Evolutionary conservation across 2,888 invertebrate species (phyloP), one percentile per base, ranked within the genome.

Genomic region (Drosophila nr. medialis): DNA sequence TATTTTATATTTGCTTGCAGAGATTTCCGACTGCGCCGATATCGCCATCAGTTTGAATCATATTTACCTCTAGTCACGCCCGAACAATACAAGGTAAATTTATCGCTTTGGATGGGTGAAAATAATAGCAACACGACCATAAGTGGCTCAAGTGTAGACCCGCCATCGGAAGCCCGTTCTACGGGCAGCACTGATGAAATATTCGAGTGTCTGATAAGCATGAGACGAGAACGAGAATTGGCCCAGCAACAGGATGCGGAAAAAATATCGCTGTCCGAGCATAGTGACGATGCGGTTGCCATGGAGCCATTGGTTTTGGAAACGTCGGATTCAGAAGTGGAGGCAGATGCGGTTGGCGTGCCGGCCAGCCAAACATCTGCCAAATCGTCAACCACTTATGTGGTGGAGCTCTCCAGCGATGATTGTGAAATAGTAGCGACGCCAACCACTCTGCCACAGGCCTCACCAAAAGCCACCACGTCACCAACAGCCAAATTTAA

Each of bases 301-400:
- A 93, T 93, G 93, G 92, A 93, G 3, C 93, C 93, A 0, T 74
- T 93, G 54, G 13, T 92, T 5, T 89, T 92, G 29, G 89, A 89
- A 70, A 64, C 86, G 54, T 92, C 93, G 0, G 93, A 93, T 36
- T 83, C 92, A 0, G 92, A 92, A 7, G 72, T 77, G 6, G 88
- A 89, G 4, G 45, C 51, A 27, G 58, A 45, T 3, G 7, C 27
- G 13, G 54, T 40, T 15, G 13, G 55, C 38, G 1, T 38, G 21
- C 21, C 13, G 10, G 7, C 21, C 7, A 36, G 36, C 1, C 36
- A 29, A 18, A 67, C 42, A 29, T 7, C 49, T 21, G 15, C 24
- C 11, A 27, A 49, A 4, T 15, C 5, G 15, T 2, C 29, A 21
- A 36, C 3, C 42, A 21, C 11, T 6, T 72, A 72, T 21, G 60